Base-by-base conservation (phyloP, 2,113 vertebrate genomes). In the Oceanites oceanicus region DNA sequence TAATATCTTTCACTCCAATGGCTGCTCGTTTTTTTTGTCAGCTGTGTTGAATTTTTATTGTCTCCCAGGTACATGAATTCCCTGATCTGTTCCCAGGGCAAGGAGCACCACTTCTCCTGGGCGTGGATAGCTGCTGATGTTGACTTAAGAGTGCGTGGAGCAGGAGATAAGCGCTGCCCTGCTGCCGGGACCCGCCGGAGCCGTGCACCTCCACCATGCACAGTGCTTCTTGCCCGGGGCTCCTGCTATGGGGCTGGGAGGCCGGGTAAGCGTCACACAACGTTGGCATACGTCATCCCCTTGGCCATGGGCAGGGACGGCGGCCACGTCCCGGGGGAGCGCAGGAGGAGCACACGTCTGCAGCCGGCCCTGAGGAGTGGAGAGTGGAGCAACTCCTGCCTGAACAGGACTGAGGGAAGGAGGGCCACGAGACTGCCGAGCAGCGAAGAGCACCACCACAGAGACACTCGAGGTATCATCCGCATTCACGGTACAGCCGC, bases 401-500 rank as follows among this genome's bases (percentile, higher is more conserved):
- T 13, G 30, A 25, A 7, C 3, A 1, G 45, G 12, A 15, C 8
- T 0, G 1, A 11, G 5, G 52, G 20, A 38, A 58, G 53, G 44
- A 77, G 50, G 44, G 23, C 50, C 61, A 77, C 7, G 3, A 26
- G 65, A n/a, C 19, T 0, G 0, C 49, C 0, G 9, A 30, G 30
- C 49, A 45, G 50, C 0, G 0, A 29, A 38, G 10, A 10, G 21
- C 8, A 25, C 32, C 1, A 13, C 25, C 2, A 2, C n/a, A 11
- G 29, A 27, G 0, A 1, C 9, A 1, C 49, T 81, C 5, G 0
- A 96, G 94, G 90, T 95, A 92, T 8, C 0, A 1, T 67, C 44
- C 0, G 0, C 0, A 1, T 61, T 44, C 0, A 5, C 40, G 38
- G 36, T 26, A 21, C 38, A 34, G 40, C 52, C 14, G 2, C 40